Conservation (phyloP, 2,888 invertebrate genomes). For the Phaedon cochleariae region DNA sequence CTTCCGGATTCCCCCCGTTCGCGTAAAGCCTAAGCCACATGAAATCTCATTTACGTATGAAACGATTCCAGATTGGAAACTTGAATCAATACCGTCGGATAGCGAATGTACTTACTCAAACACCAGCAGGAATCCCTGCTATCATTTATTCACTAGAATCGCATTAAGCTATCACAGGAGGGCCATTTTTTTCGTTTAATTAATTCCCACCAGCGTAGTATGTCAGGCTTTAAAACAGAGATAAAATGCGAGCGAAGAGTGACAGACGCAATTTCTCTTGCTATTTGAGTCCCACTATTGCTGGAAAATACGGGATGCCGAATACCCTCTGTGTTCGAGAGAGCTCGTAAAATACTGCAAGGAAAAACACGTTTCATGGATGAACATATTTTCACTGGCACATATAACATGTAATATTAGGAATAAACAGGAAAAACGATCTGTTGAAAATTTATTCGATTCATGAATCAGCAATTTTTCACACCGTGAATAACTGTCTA, state of each 20-base stretch:
- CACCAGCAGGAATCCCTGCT: conserved; percentile 52
- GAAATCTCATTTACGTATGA: neutral
- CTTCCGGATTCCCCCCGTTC: neutral
- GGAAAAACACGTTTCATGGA: conserved; percentile 14
- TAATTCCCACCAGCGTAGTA: conserved; percentile 60
- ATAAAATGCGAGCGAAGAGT: conserved; percentile 58
- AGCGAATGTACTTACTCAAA: conserved; percentile 50
- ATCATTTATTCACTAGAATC: conserved; percentile 59
- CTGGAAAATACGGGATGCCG: conserved; percentile 23
- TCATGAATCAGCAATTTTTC: neutral
- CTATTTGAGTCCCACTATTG: conserved; percentile 28
- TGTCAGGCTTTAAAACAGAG: conserved; percentile 60
- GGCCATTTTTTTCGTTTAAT: conserved; percentile 59
- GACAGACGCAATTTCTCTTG: conserved; percentile 59
- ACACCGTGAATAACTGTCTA: neutral
- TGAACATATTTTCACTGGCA: conserved; percentile 11
- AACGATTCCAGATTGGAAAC: neutral
- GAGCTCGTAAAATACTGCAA: conserved; percentile 12
- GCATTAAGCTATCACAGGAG: conserved; percentile 59
- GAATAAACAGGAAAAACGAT: conserved; percentile 3
- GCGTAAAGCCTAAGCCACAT: neutral
- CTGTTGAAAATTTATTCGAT: neutral
- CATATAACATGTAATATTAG: conserved; percentile 7
- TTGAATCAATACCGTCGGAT: conserved; percentile 8
- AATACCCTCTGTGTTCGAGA: conserved; percentile 16